Evolutionary conservation across 2,888 invertebrate genomes (phyloP).

Genomic region (Ectemnius cavifrons): DNA sequence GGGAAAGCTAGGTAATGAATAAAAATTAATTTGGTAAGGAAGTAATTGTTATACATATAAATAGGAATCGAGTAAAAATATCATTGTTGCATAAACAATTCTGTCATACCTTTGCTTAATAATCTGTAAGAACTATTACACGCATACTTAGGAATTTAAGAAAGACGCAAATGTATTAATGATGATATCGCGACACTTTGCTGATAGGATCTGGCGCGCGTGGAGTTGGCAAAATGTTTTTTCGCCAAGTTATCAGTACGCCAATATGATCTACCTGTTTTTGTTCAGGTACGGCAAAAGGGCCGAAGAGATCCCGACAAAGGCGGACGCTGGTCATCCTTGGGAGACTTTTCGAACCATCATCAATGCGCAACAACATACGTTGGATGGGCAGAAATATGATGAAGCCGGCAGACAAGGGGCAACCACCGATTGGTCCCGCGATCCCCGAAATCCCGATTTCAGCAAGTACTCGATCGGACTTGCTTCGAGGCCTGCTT

Average conservation of each 20-base stretch:
- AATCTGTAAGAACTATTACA: too few relatives aligned
- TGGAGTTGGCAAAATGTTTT: too few relatives aligned
- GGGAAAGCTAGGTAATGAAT: constrained; percentile 79
- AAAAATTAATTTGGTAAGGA: not conserved
- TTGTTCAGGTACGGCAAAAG: constrained; percentile 67
- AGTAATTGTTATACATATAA: too few relatives aligned
- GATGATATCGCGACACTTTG: too few relatives aligned
- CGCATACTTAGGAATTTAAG: too few relatives aligned
- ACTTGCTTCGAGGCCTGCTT: constrained; percentile 21
- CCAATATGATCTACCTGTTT: too few relatives aligned
- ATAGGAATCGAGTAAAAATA: not conserved
- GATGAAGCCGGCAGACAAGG: constrained; percentile 36
- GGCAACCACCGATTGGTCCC: constrained; percentile 29
- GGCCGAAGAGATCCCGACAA: constrained; percentile 32
- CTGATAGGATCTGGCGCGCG: too few relatives aligned
- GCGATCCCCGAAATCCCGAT: constrained; percentile 23
- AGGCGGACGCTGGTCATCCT: constrained; percentile 31
- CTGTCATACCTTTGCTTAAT: too few relatives aligned
- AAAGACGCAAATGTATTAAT: too few relatives aligned
- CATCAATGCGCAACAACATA: constrained; percentile 40
- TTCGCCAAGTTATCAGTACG: too few relatives aligned
- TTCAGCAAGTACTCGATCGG: constrained; percentile 20
- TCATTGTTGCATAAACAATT: too few relatives aligned
- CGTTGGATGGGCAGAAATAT: constrained; percentile 36
- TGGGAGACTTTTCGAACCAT: constrained; percentile 55